A percentile compares a stretch with the other conserved stretches of the same genome.
These are phyloP conservation scores for Perca fluviatilis DNA, from an alignment of 2,113 vertebrate genomes.

Conservation along the genomic window DNA sequence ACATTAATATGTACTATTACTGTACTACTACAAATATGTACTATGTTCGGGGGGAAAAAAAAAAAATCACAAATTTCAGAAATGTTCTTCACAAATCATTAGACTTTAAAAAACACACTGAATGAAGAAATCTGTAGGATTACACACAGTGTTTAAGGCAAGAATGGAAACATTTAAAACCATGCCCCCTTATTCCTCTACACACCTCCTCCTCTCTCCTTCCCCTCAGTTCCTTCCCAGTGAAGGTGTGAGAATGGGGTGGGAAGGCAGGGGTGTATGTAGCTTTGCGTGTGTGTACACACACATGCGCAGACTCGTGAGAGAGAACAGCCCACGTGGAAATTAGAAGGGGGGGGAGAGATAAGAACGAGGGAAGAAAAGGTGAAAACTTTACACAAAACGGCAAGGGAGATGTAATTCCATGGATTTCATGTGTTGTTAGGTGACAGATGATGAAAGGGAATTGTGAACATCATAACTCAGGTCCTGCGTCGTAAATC, in stretches of 20 bases:
- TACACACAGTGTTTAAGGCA: conserved; percentile 25
- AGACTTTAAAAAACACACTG: neutral
- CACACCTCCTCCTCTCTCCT: conserved; percentile 41
- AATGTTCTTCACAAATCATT: neutral
- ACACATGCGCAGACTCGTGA: conserved; percentile 40
- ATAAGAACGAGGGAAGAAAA: conserved; percentile 22
- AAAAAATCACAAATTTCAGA: neutral
- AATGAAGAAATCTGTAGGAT: neutral
- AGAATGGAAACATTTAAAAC: conserved; percentile 69
- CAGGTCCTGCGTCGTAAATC: conserved; percentile 65
- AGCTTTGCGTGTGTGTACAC: conserved; percentile 26
- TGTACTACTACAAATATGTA: neutral
- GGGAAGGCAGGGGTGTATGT: conserved; percentile 18
- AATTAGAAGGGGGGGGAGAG: neutral
- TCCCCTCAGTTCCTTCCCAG: conserved; percentile 52
- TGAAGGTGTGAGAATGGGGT: conserved; percentile 62
- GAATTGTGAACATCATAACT: conserved; percentile 64
- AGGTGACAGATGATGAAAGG: conserved; percentile 70
- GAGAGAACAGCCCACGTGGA: conserved; percentile 12
- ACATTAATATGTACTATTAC: neutral
- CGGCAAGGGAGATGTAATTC: conserved; percentile 57
- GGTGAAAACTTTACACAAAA: conserved; percentile 75
- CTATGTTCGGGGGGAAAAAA: too few relatives aligned
- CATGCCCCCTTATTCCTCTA: conserved; percentile 36
- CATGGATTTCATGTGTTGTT: conserved; percentile 63